phyloP scores from a whole-genome alignment of 2,888 invertebrate genomes.

The Eupithecia inturbata region DNA sequence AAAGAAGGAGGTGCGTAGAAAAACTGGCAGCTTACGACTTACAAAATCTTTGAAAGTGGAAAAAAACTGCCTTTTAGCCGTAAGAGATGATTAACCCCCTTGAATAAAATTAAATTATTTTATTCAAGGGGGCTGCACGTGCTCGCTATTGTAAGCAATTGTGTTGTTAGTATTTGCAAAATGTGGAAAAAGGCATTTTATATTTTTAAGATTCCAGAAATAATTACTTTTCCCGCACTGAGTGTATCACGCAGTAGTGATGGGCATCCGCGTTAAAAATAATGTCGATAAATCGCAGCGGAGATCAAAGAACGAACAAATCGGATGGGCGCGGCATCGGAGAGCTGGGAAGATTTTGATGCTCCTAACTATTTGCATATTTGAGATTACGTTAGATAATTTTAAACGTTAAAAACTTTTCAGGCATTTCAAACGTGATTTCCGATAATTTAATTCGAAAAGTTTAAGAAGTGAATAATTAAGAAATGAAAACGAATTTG shows the following conservation, averaged over 20 bases:
- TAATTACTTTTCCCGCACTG: constrained; percentile 53
- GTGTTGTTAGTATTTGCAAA: too few species aligned
- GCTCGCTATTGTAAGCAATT: too few species aligned
- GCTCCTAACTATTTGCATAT: constrained; percentile 38
- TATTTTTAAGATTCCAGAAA: too few species aligned
- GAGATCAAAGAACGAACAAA: constrained; percentile 83
- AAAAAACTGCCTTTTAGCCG: too few species aligned
- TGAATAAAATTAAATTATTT: background rate
- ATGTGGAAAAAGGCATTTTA: too few species aligned
- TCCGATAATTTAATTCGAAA: background rate
- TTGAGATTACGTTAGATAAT: background rate
- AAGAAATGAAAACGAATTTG: too few species aligned
- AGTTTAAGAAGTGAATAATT: too few species aligned
- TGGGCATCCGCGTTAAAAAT: constrained; percentile 81
- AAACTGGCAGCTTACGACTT: background rate
- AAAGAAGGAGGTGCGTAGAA: background rate
- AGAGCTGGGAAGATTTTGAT: constrained; percentile 54
- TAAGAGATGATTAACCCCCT: too few species aligned
- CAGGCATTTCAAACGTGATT: background rate
- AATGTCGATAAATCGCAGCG: constrained; percentile 82
- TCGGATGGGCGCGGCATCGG: constrained; percentile 65
- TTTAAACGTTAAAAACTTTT: background rate
- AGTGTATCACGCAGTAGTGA: constrained; percentile 77
- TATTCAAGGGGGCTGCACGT: too few species aligned
- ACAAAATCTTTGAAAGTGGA: too few species aligned